These are phyloP conservation scores for Cotesia chilonis DNA, from an alignment of 1,140 invertebrate genomes.

Conservation along the genomic window DNA sequence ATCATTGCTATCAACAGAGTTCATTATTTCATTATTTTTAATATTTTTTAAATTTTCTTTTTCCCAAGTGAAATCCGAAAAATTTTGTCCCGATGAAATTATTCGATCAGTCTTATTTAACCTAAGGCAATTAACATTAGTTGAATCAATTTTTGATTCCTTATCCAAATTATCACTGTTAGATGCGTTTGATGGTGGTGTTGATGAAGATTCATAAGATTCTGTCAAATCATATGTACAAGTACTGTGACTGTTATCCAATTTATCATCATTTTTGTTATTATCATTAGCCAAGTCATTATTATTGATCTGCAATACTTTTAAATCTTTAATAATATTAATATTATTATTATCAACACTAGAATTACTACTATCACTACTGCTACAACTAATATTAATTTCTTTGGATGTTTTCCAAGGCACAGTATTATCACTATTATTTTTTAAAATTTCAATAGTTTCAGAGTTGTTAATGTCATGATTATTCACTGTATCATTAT, in stretches of 20 bases:
- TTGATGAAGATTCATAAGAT: constrained; percentile 28
- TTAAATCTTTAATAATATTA: not conserved
- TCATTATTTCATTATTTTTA: constrained; percentile 29
- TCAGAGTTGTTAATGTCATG: no score
- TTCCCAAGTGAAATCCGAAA: not conserved
- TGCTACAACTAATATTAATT: constrained; percentile 40
- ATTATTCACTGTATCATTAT: not conserved
- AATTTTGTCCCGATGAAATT: no score
- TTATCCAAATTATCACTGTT: constrained; percentile 20
- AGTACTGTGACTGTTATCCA: constrained; percentile 55
- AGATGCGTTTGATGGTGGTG: constrained; percentile 42
- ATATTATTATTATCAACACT: constrained; percentile 53
- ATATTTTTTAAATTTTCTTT: constrained; percentile 9
- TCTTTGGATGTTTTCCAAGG: constrained; percentile 48
- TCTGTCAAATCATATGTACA: no score
- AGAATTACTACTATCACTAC: constrained; percentile 39
- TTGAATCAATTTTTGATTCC: constrained; percentile 1
- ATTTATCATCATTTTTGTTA: constrained; percentile 80
- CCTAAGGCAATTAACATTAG: constrained; percentile 39
- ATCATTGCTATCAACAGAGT: constrained; percentile 19
- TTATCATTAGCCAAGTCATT: no score
- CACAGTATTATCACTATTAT: constrained; percentile 48
- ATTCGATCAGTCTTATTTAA: constrained; percentile 48
- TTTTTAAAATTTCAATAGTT: not conserved
- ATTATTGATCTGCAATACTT: constrained; percentile 9